Base-by-base conservation (phyloP, 2,113 vertebrate species). In the Erythrolamprus reginae region DNA sequence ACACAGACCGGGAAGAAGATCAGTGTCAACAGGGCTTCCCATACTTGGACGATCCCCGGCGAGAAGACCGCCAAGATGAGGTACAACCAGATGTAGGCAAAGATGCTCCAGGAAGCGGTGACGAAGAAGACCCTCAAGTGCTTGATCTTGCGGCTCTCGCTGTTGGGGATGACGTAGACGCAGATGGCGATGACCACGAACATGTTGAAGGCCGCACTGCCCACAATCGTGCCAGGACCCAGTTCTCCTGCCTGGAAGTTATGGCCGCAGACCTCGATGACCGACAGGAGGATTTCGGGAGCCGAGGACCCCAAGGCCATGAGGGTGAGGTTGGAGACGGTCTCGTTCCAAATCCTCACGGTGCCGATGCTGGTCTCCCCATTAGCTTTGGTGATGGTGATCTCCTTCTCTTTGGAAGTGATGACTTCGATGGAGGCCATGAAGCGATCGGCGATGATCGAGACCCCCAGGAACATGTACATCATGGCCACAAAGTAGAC, bases 341-440 rank as follows among this genome's bases (percentile, higher is more conserved):
- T 99, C 96, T 99, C 99, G 0, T 99, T 99, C 99, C 99, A 99
- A 97, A 99, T 99, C 38, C 99, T 97, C 26, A 99, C 99, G 0
- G 98, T 99, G 5, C 98, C 98, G 50, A 99, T 96, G 0, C 98
- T 98, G 4, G 99, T 99, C 95, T 99, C 99, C 0, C 99, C 99
- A 0, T 98, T 99, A n/a, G 98, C 98, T 93, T 99, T 97, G 26
- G 98, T 99, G 95, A 99, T 98, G 15, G 99, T 99, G 94, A 99
- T 98, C 93, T 99, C 98, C 95, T 99, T 99, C 95, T 99, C 99
- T 96, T 99, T 98, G 4, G 99, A 99, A 0, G 99, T 99, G 97
- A 99, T 99, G 85, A 99, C 99, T 96, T 99, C 99, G 12, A 99
- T 99, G 95, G 99, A 99, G 0, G 99, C 98, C 99, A 99, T 99